Evolutionary conservation across 2,797 vertebrate species (phyloP), one percentile per base, ranked within the genome.

Genomic region (Ambastaia sidthimunki): DNA sequence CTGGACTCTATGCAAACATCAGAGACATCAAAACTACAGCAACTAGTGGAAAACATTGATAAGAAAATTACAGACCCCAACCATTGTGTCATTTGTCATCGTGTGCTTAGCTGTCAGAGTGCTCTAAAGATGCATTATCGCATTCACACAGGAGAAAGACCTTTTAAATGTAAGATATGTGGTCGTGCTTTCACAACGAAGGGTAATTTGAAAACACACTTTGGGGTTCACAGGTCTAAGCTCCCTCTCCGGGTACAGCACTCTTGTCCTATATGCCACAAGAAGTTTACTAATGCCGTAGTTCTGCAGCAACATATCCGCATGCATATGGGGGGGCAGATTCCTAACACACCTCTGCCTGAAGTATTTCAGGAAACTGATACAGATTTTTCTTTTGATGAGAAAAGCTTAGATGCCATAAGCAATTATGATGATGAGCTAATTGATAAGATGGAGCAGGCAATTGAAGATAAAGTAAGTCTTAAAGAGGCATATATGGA

Each of bases 1-100:
- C 93, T 99, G 55, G 98, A 99, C 93, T 99, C 98, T 94, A 99
- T 99, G 98, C 98, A 98, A 95, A 99, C 98, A 0, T 99, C 98
- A 71, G 98, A 99, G 92, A 99, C 98, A 87, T 99, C 98, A 83
- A 99, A 99, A 88, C 91, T 99, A 72, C 98, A 99, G 92, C 97
- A 99, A 89, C 91, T 99, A 80, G 98, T 99, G 70, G 98, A 99
- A 91, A 99, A 99, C 89, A 99, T 99, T 83, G 98, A 99, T 91
- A 99, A 98, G 92, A 99, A 99, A 91, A 98, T 99, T 96, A 96
- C 97, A 0, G 98, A 99, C 88, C 98, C 98, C 19, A 99, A 99
- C 93, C 98, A 99, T 84, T 99, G 98, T 1, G 95, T 97, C 85
- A 98, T 99, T 92, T 99, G 98, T 91, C 98, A 98, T 89, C 96